Base-by-base conservation (phyloP, 2,888 invertebrate genomes). In the Gymnocheta viridis region DNA sequence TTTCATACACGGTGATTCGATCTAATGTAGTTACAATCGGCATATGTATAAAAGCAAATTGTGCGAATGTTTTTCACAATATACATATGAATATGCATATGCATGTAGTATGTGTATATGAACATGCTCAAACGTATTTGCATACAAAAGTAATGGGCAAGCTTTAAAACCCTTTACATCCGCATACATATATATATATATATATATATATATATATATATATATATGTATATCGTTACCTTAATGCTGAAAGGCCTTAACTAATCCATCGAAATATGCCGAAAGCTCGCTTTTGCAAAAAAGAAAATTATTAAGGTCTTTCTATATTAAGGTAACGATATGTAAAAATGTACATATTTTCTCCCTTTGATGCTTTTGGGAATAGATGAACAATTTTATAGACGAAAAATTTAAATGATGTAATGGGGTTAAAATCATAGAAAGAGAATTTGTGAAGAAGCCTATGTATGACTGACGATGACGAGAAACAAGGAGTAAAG, bases 281-380 rank as follows among this genome's bases (percentile, higher is more conserved):
- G n/a, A n/a, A n/a, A n/a, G n/a, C n/a, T n/a, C n/a, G n/a, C n/a
- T n/a, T n/a, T n/a, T n/a, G n/a, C n/a, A n/a, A n/a, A n/a, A n/a
- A n/a, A n/a, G n/a, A n/a, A n/a, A n/a, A n/a, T n/a, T n/a, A n/a
- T n/a, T n/a, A n/a, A n/a, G n/a, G n/a, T n/a, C n/a, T n/a, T n/a
- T n/a, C n/a, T n/a, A n/a, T n/a, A n/a, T n/a, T n/a, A n/a, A n/a
- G n/a, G 32, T 32, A 32, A 7, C 32, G 5, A 32, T 5, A 32
- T 32, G 32, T 32, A 32, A 7, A 38, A 17, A n/a, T n/a, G n/a
- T n/a, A n/a, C n/a, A n/a, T n/a, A 73, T 69, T 67, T 72, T 38
- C 64, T 77, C 66, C 80, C 60, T 84, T 67, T 84, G 83, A 84
- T 77, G 77, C 76, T 77, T 67, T 77, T 81, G 81, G 72, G 66